Conservation (phyloP, 2,113 vertebrate species). For the Saimiri boliviensis region DNA sequence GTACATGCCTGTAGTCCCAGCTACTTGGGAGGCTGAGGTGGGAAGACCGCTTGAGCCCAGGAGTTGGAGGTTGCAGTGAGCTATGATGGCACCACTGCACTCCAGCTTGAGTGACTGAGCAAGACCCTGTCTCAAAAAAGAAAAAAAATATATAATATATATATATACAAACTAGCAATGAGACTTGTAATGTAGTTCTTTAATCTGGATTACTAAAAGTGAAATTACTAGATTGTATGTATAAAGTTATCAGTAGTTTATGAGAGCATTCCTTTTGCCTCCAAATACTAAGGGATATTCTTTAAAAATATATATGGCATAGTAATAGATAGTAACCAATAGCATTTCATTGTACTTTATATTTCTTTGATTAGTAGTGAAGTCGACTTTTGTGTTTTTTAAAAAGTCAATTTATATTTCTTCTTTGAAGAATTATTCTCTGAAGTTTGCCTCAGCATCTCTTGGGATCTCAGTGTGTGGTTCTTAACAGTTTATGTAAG, state of each 20-base stretch:
- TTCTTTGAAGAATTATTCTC: slow-evolving; percentile 32
- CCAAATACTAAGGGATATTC: neutral
- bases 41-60: no score
- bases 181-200: neutral
- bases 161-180: neutral
- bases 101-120: no score
- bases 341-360: neutral
- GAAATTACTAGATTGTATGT: neutral
- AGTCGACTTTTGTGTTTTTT: neutral
- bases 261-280: neutral
- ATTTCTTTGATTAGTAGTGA: neutral
- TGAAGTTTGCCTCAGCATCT: slow-evolving; percentile 35
- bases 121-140: no score
- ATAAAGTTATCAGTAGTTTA: neutral
- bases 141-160: no score
- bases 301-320: neutral
- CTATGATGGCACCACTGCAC: no score
- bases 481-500: slow-evolving; percentile 34
- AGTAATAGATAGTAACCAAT: neutral
- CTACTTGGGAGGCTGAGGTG: no score
- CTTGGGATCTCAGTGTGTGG: neutral
- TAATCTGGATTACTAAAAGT: slow-evolving; percentile 15
- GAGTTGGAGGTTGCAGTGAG: no score
- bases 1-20: no score
- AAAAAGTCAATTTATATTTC: neutral